Percentiles rank a stretch among this genome's conserved stretches.
Conservation (phyloP, 1,140 invertebrate species). For the Euschistus heros region DNA sequence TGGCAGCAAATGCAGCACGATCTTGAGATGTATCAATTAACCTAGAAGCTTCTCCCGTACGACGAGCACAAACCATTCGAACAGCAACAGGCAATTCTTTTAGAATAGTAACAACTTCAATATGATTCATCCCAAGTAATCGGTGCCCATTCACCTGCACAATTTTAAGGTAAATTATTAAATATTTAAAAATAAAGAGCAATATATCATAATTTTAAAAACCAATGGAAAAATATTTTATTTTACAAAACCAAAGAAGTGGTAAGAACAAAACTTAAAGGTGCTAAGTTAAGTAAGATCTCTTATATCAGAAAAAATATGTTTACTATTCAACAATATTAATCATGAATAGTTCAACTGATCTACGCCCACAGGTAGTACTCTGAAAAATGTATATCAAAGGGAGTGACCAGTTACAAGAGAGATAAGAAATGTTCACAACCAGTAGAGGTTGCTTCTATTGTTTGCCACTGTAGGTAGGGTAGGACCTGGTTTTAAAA, state of each 20-base stretch:
- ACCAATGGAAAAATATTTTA: not conserved
- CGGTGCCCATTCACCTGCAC: conserved; percentile 86
- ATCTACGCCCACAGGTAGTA: no score
- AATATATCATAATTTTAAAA: not conserved
- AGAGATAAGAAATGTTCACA: no score
- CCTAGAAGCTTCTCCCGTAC: conserved; percentile 45
- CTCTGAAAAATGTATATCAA: no score
- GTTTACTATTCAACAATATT: no score
- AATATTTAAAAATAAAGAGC: not conserved
- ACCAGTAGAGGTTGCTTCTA: no score
- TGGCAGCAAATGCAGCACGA: conserved; percentile 55
- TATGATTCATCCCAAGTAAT: conserved; percentile 90
- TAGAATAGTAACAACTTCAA: conserved; percentile 88
- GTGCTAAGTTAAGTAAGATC: no score
- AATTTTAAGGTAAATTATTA: conserved; percentile 7
- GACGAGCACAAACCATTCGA: conserved; percentile 80
- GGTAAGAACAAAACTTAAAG: no score
- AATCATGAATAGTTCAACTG: no score
- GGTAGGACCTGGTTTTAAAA: no score
- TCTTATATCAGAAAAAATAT: no score
- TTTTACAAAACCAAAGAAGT: not conserved
- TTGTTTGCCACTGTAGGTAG: no score
- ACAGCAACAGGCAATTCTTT: conserved; percentile 91
- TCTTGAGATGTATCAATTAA: conserved; percentile 56
- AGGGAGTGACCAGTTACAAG: no score